phyloP scores from a whole-genome alignment of 53 echinoderm and acorn worm genomes.

The Glandiceps talaboti region DNA sequence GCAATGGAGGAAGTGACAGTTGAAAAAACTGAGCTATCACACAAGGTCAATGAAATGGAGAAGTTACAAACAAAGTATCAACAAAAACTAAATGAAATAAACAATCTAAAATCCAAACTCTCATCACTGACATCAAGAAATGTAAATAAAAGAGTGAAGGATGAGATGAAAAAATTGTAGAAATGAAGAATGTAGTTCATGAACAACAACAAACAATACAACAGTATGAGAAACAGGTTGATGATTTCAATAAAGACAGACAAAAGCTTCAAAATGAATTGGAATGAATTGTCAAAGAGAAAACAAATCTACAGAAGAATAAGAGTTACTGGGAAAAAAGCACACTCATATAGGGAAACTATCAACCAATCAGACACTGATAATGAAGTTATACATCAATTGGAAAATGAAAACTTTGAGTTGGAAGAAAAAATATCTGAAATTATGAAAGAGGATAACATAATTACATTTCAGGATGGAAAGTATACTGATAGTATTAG shows the following conservation, averaged over 20 bases:
- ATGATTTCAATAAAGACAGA: not conserved
- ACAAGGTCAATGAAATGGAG: not conserved
- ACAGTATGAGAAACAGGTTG: not conserved
- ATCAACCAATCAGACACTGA: not conserved
- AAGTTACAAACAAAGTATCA: not conserved
- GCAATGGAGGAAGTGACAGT: not conserved
- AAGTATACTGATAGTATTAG: slow-evolving; percentile 20
- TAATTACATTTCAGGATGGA: slow-evolving; percentile 14
- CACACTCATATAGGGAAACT: not conserved
- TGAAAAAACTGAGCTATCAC: not conserved
- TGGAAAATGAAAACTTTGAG: not conserved
- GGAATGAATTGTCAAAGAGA: not conserved
- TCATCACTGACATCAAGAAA: not conserved
- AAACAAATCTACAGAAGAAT: not conserved
- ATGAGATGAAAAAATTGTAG: not conserved
- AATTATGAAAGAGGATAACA: slow-evolving; percentile 8
- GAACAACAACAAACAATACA: not conserved
- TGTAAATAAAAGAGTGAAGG: not conserved
- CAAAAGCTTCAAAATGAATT: not conserved
- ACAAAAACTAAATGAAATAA: not conserved
- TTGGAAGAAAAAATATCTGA: not conserved
- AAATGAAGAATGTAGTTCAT: not conserved
- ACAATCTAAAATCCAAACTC: not conserved
- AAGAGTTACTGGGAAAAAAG: not conserved
- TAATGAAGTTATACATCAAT: not conserved